Evolutionary conservation across 2,797 vertebrate species (phyloP), one percentile per base, ranked within the genome.

Genomic region (Borostomias antarcticus): DNA sequence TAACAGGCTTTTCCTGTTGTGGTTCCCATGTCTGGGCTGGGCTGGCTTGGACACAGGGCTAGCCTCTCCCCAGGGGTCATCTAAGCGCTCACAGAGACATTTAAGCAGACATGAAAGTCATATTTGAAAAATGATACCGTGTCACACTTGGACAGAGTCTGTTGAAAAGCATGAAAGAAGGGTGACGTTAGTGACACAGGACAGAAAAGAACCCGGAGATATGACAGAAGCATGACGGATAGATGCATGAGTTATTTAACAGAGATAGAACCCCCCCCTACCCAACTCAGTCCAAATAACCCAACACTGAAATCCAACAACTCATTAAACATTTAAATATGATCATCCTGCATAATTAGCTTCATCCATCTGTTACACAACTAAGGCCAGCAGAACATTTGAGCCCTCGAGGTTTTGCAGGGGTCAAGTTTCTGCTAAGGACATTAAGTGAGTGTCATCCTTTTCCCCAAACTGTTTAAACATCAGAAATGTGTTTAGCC

Each of bases 101-200:
- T 89, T 82, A 86, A 80, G 83, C 79, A 90, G 81, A 89, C 74
- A 92, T 76, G 82, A 82, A 28, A 79, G 83, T 64, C 54, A 77
- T 52, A 85, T 77, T 83, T 85, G 80, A 73, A 86, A 82, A 83
- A 69, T 75, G 76, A 86, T 91, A 92, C 88, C 88, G 86, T 91
- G 87, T 77, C 85, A 90, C 76, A 91, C 80, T 90, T 87, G 88
- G 88, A 83, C 78, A 88, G 82, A 90, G 88, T 91, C 88, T 91
- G 91, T 89, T 85, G 89, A 84, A 85, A 86, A 81, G 86, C 86
- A 81, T 82, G 69, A 90, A 73, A 91, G 64, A 85, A 86, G 67
- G 58, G 23, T 63, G 51, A 28, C 32, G 35, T 76, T 77, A 77
- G 69, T 64, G 40, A 45, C 4, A 45, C 17, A 40, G 40, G 40